Evolutionary conservation across 2,797 vertebrate species (phyloP), one percentile per base, ranked within the genome.

Genomic region (Tapera naevia): DNA sequence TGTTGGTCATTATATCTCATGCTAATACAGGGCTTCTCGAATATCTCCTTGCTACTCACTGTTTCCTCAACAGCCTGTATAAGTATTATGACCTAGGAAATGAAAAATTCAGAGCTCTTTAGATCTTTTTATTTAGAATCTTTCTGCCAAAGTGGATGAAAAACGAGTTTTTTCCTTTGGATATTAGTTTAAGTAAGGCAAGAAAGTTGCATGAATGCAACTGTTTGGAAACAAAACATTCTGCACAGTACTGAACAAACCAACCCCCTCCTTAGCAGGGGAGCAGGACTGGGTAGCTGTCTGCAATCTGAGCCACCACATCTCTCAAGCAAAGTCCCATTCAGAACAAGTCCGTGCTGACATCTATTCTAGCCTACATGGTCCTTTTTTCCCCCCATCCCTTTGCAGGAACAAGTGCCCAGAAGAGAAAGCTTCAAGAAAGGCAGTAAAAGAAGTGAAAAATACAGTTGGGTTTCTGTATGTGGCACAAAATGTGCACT

Each of bases 1-100:
- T 37, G 25, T 53, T 9, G n/a, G 32, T 72, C 10, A 6, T 66
- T 81, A 32, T 56, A 64, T 21, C 22, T 88, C 18, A 32, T 51
- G 28, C 45, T 80, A 51, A 56, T 35, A 54, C 15, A 27, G 35
- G 10, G 22, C 9, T 73, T 93, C 30, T 62, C 33, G 64, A 60
- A 22, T 62, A 30, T 51, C 64, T 78, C 8, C 10, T 54, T 80
- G 24, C 25, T 75, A 70, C 10, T 50, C 61, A 18, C 11, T 33
- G 7, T 41, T 48, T 41, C 17, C 32, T 27, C 27, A 45, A 21
- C 7, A 13, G 24, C 25, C n/a, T 65, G 0, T 32, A 0, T 32
- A 41, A 53, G 8, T 30, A 27, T 50, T 88, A 23, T 10, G 17
- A 35, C 57, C n/a, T 51, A 37, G 18, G 12, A 92, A 67, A 71